phyloP scores from a whole-genome alignment of 2,888 invertebrate species.

The Nasonovia ribisnigri region DNA sequence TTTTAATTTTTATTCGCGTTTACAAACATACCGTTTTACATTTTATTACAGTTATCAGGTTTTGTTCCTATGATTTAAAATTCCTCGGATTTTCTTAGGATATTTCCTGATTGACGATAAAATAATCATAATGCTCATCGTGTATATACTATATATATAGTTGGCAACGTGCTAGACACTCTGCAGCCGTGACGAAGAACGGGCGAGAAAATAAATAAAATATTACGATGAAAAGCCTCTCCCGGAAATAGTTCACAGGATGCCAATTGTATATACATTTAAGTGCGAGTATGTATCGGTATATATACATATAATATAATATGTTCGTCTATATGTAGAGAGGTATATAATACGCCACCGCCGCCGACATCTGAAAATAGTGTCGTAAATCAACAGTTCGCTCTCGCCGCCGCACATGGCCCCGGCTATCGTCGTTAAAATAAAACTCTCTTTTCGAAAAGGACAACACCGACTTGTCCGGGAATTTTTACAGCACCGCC shows the following conservation, averaged over 20 bases:
- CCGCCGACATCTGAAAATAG: slow-evolving; percentile 65
- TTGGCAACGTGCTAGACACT: slow-evolving; percentile 39
- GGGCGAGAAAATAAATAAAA: slow-evolving; percentile 59
- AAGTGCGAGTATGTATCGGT: not conserved
- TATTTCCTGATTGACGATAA: not conserved
- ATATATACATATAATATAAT: not conserved
- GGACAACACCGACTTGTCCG: slow-evolving; percentile 52
- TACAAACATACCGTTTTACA: not conserved
- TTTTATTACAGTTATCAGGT: not conserved
- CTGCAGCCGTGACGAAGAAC: not conserved
- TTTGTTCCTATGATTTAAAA: not conserved
- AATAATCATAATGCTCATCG: not conserved
- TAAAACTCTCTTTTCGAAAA: slow-evolving; percentile 58
- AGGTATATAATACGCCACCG: slow-evolving; percentile 1
- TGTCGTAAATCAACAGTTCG: slow-evolving; percentile 64
- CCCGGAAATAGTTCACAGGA: slow-evolving; percentile 64
- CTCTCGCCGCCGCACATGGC: slow-evolving; percentile 58
- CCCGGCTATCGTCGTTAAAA: slow-evolving; percentile 59
- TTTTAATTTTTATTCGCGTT: not conserved
- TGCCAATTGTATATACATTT: slow-evolving; percentile 43
- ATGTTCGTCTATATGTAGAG: slow-evolving; percentile 13
- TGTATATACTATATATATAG: not conserved
- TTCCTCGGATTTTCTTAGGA: not conserved
- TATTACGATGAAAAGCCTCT: slow-evolving; percentile 48
- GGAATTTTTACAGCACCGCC: slow-evolving; percentile 49